Conservation (phyloP, 1,140 invertebrate species). For the Mylabris phalerata region DNA sequence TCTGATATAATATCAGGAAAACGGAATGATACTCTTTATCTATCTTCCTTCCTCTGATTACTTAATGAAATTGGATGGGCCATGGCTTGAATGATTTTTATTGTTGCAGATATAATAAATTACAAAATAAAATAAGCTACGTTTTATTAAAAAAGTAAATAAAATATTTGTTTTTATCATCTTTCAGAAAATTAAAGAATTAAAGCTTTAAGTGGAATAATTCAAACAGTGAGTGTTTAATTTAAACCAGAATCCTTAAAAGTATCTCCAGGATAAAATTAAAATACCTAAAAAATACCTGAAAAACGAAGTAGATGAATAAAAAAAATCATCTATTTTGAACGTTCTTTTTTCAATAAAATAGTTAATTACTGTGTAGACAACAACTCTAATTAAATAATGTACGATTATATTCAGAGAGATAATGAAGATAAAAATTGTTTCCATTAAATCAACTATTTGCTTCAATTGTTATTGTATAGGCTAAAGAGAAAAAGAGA, state of each 20-base stretch:
- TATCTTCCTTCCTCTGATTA: constrained; percentile 4
- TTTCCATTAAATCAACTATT: too few relatives aligned
- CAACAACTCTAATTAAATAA: too few relatives aligned
- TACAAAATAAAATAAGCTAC: not conserved
- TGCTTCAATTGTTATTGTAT: too few relatives aligned
- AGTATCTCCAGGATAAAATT: not conserved
- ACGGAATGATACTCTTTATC: not conserved
- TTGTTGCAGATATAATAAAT: not conserved
- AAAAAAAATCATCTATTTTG: too few relatives aligned
- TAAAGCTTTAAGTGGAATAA: not conserved
- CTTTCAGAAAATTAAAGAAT: not conserved
- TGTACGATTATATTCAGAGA: too few relatives aligned
- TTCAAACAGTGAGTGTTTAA: constrained; percentile 1
- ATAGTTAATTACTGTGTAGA: not conserved
- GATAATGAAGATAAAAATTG: too few relatives aligned
- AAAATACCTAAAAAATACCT: not conserved
- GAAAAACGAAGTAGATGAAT: too few relatives aligned
- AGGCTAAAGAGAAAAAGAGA: too few relatives aligned
- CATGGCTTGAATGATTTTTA: constrained; percentile 6
- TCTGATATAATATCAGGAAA: constrained; percentile 8
- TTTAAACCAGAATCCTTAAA: not conserved
- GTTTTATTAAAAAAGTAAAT: constrained; percentile 4
- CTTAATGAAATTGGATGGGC: constrained; percentile 10
- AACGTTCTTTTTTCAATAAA: too few relatives aligned
- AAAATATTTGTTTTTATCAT: not conserved